A percentile compares a stretch with the other conserved stretches of the same genome.
Conservation (phyloP, 2,113 vertebrate species). For the Galemys pyrenaicus region DNA sequence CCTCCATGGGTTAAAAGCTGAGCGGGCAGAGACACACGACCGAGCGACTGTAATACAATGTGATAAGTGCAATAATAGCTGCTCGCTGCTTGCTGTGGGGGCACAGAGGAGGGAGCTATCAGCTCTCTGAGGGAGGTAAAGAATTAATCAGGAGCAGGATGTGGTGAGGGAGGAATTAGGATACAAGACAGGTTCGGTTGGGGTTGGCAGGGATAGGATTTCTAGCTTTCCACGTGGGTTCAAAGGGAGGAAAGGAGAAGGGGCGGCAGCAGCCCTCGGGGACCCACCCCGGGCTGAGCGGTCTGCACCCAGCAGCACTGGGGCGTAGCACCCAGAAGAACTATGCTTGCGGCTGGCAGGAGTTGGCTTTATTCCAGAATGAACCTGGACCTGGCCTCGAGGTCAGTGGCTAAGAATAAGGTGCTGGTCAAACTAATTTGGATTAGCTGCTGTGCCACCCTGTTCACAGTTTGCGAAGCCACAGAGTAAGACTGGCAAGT, state of each 20-base stretch:
- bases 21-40: neutral
- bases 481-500: neutral
- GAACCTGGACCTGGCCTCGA: constrained; percentile 38
- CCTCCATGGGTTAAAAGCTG: constrained; percentile 45
- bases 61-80: neutral
- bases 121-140: neutral
- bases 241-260: neutral
- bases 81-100: neutral
- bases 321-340: neutral
- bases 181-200: neutral
- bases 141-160: constrained; percentile 51
- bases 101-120: constrained; percentile 1
- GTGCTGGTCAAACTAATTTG: constrained; percentile 43
- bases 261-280: neutral
- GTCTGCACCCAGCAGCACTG: neutral
- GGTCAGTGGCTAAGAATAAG: constrained; percentile 70
- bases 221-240: neutral
- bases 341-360: neutral
- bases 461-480: constrained; percentile 19
- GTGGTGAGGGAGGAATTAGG: constrained; percentile 14
- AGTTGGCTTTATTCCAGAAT: neutral
- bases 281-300: neutral
- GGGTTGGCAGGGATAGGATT: neutral
- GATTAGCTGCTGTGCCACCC: constrained; percentile 12
- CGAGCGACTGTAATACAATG: neutral